Base-by-base conservation (phyloP, 2,888 invertebrate genomes). In the Cheilosia impressa region DNA sequence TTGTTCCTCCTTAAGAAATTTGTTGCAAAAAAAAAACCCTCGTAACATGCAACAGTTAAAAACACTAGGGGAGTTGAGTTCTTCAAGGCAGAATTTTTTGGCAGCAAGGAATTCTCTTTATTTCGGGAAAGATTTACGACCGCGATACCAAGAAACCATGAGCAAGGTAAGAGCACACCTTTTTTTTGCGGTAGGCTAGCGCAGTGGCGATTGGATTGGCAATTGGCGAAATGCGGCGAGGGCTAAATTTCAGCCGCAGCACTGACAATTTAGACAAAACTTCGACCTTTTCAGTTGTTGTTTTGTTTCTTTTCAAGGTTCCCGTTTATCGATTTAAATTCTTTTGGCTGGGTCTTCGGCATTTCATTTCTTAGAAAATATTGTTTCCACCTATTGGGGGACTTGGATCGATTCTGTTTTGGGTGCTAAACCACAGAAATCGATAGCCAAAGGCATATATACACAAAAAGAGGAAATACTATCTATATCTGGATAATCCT, bases 121-220 rank as follows among this genome's bases (percentile, higher is more conserved):
- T 80, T 76, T 63, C 38, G 68, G 62, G n/a, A 41, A 77, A 85
- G 85, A 85, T 85, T 85, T 85, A 85, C 76, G 76, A 72, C 66
- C 85, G 81, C 81, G 85, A 81, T 85, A 85, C 85, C 41, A 58
- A 76, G 85, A 85, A 85, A 85, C 81, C 81, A 77, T 72, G 72
- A 81, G 76, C 81, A 81, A 85, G 76, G 81, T 72, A 72, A 77
- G 72, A 85, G 77, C 81, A 81, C 81, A 81, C 81, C 76, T 85
- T 81, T 84, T 71, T 34, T 72, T 17, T 47, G 65, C 50, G 72
- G 71, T 66, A 76, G 62, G 69, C 58, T 27, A 55, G 62, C 19
- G 31, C 80, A 63, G 60, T 52, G 38, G 43, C 65, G 62, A 58
- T 34, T 47, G 38, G 47, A 58, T 34, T 47, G 45, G 47, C 75